Evolutionary conservation across 2,888 invertebrate species (phyloP).

Genomic region (Eudasyphora cyanicolor): DNA sequence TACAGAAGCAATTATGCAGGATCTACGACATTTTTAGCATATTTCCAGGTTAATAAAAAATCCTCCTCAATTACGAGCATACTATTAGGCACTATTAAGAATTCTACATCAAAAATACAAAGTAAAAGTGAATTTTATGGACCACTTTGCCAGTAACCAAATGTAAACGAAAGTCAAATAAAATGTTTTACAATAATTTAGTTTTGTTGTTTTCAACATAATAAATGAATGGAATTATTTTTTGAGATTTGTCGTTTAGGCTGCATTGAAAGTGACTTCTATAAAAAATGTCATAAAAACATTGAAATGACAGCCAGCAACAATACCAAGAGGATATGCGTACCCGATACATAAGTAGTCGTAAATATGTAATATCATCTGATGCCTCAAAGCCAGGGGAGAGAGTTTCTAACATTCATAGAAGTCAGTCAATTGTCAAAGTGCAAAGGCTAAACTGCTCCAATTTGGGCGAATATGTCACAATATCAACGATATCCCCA

Average conservation of each 20-base stretch:
- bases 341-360: not conserved
- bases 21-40: not conserved
- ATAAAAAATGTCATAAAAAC: slow-evolving; percentile 60
- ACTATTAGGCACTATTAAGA: not conserved
- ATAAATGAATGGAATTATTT: slow-evolving; percentile 12
- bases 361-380: not conserved
- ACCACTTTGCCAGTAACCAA: not conserved
- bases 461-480: slow-evolving; percentile 6
- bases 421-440: slow-evolving; percentile 59
- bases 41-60: not conserved
- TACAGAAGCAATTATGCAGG: too few species aligned
- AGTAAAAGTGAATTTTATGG: not conserved
- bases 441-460: slow-evolving; percentile 32
- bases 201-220: slow-evolving; percentile 4
- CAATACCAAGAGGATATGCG: not conserved
- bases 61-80: not conserved
- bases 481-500: not conserved
- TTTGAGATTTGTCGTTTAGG: not conserved
- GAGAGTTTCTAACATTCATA: not conserved
- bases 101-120: slow-evolving; percentile 2
- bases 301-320: slow-evolving; percentile 36
- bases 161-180: not conserved
- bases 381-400: not conserved
- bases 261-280: slow-evolving; percentile 22
- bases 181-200: slow-evolving; percentile 44